Conservation (phyloP, 2,888 invertebrate genomes). For the Agrochola lota region DNA sequence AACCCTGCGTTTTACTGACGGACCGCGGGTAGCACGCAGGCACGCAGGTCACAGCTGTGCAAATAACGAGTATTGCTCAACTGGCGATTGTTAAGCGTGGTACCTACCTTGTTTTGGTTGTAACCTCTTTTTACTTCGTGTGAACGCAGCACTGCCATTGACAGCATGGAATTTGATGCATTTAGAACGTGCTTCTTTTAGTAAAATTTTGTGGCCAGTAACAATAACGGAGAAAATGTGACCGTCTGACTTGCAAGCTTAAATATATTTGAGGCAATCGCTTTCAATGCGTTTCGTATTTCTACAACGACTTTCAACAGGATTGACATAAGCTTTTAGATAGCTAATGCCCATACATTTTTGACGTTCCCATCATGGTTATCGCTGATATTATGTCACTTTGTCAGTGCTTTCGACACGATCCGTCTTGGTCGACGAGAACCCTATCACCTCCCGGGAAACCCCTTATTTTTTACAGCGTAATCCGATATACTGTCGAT, state of each 20-base stretch:
- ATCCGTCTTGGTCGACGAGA: too few species aligned
- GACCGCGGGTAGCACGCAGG: conserved; percentile 15
- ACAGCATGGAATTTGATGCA: conserved; percentile 23
- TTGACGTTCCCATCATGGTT: too few species aligned
- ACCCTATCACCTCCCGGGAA: not conserved
- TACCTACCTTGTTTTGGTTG: conserved; percentile 63
- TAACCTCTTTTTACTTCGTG: conserved; percentile 49
- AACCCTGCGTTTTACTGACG: conserved; percentile 10
- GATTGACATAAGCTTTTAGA: not conserved
- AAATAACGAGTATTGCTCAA: conserved; percentile 68
- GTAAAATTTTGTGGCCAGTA: not conserved
- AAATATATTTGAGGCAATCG: not conserved
- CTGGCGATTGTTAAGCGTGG: conserved; percentile 68
- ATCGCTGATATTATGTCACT: not conserved
- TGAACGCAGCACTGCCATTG: conserved; percentile 47
- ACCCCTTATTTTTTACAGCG: not conserved
- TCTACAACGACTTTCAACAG: not conserved
- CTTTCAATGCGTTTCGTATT: not conserved
- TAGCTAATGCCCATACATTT: not conserved
- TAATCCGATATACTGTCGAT: not conserved
- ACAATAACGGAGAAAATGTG: not conserved
- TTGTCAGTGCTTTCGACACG: too few species aligned
- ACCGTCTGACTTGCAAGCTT: not conserved
- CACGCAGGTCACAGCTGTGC: conserved; percentile 62
- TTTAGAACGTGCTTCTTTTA: conserved; percentile 8